Base-by-base conservation (phyloP, 2,888 invertebrate genomes). In the Augochlorella aurata region DNA sequence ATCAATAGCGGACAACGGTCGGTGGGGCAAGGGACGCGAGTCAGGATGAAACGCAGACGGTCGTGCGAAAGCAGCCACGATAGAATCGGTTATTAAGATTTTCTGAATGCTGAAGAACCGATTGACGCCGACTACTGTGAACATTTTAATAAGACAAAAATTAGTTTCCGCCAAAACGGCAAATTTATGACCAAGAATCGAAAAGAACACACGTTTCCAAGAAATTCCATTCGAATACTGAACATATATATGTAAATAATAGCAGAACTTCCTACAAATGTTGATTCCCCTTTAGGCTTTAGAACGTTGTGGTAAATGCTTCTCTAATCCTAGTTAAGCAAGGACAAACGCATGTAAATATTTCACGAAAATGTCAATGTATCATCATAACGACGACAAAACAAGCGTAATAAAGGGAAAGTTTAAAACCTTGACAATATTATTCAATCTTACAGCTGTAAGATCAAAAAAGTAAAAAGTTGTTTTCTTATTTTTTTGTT, bases 1-100 rank as follows among this genome's bases (percentile, higher is more conserved):
- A 92, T 93, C 93, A 93, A 93, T 93, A 93, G 93, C 92, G 90
- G 89, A 88, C 90, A 90, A 89, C 91, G 90, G 89, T 84, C 89
- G 90, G 87, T 84, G 87, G 87, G 88, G 87, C 83, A 80, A 83
- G 85, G 77, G 84, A 82, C 85, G 80, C 78, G 81, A 86, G 84
- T 84, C 77, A 84, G 86, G 84, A 85, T 89, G 80, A 85, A 82
- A 88, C 84, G 86, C 85, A 85, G 85, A 87, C 85, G 85, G 80
- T 80, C 79, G 82, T 82, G 83, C 85, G 83, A 87, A 84, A 82
- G 71, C 74, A 71, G 50, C 61, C 84, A 72, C 74, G 80, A 84
- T 72, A 84, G 74, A 80, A 79, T 80, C 68, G 73, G 68, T 84
- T 83, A 79, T 84, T 77, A 84, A 84, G 71, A 80, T 58, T 84